A percentile compares a stretch with the other conserved stretches of the same genome.
Evolutionary conservation across 2,113 vertebrate genomes (phyloP).

Genomic region (Leptocoma aspasia): DNA sequence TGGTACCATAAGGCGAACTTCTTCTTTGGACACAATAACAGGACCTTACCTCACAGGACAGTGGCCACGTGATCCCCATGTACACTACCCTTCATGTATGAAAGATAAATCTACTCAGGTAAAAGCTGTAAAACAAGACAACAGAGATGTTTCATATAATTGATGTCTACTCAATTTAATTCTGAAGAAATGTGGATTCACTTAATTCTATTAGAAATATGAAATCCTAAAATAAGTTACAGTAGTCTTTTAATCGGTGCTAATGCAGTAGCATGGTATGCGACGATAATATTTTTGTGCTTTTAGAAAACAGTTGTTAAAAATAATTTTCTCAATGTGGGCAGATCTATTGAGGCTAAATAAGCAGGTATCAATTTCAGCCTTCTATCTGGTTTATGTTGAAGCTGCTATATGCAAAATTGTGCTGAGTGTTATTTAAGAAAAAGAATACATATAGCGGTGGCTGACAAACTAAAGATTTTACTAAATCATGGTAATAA

Average conservation of each 20-base stretch:
- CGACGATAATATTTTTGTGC: background rate
- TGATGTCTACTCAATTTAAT: background rate
- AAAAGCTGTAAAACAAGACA: slow-evolving; percentile 43
- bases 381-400: background rate
- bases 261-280: background rate
- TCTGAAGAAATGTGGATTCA: background rate
- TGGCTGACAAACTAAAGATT: background rate
- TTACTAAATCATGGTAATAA: background rate
- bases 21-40: slow-evolving; percentile 93
- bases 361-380: background rate
- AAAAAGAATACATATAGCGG: background rate
- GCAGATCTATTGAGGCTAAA: background rate
- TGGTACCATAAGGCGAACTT: slow-evolving; percentile 87
- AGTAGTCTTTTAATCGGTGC: background rate
- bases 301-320: background rate
- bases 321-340: background rate
- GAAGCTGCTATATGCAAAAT: background rate
- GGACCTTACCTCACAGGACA: slow-evolving; percentile 96
- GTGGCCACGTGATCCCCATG: slow-evolving; percentile 92
- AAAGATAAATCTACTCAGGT: slow-evolving; percentile 98
- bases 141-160: background rate
- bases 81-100: slow-evolving; percentile 91
- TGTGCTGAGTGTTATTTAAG: background rate
- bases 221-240: background rate
- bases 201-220: background rate